These are phyloP conservation scores for Poeciliopsis occidentalis DNA, from an alignment of 2,113 vertebrate species.

Conservation along the genomic window DNA sequence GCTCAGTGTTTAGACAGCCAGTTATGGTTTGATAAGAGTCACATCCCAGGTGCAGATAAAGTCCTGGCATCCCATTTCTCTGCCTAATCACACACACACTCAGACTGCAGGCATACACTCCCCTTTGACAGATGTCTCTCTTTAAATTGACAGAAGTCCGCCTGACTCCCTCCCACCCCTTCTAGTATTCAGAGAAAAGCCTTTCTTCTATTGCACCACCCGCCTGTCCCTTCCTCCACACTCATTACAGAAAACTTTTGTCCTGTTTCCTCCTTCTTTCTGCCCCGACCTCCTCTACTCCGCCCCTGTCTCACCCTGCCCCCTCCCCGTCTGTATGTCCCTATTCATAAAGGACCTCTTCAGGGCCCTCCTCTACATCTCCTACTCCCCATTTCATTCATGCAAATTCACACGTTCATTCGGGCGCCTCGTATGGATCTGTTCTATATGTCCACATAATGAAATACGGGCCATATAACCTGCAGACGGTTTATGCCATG, in stretches of 20 bases:
- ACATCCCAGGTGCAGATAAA: conserved; percentile 68
- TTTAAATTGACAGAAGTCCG: conserved; percentile 78
- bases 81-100: conserved; percentile 56
- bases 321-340: conserved; percentile 56
- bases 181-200: conserved; percentile 54
- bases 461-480: conserved; percentile 33
- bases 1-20: conserved; percentile 46
- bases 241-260: conserved; percentile 80
- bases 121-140: conserved; percentile 80
- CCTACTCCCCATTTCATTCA: conserved; percentile 62
- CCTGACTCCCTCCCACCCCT: conserved; percentile 58
- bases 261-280: conserved; percentile 72
- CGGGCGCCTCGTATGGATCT: conserved; percentile 18
- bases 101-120: conserved; percentile 45
- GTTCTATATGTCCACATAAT: conserved; percentile 53
- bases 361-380: conserved; percentile 43
- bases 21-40: conserved; percentile 58
- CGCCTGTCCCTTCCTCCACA: conserved; percentile 70
- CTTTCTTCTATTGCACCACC: conserved; percentile 58
- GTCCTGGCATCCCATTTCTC: conserved; percentile 49
- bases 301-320: conserved; percentile 70
- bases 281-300: conserved; percentile 54
- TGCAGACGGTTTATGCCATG: neutral
- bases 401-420: conserved; percentile 64
- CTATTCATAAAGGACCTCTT: conserved; percentile 67